Base-by-base conservation (phyloP, 2,113 vertebrate genomes). In the Bufo bufo region DNA sequence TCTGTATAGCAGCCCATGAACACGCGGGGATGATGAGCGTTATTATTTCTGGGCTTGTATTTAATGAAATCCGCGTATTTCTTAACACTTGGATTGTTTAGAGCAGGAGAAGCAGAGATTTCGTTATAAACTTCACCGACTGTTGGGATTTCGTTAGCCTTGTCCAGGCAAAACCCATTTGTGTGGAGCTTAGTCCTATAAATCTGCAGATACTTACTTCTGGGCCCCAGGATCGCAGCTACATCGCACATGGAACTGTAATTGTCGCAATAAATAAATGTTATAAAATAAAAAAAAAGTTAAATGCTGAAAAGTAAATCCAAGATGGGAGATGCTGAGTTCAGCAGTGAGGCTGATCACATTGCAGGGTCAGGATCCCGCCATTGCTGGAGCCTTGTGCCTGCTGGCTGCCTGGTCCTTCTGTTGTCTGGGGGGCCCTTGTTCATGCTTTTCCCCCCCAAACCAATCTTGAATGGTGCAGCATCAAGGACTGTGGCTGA, bases 341-440 rank as follows among this genome's bases (percentile, higher is more conserved):
- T 47, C 13, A 17, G 43, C 14, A 50, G 47, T 20, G 72, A 75
- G 47, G 72, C 4, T 49, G 72, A 16, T 50, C 72, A 75, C 45
- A 75, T 75, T 50, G 72, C 72, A 74, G 23, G 12, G 66, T 71
- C 66, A 71, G 71, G 43, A 74, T 4, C 23, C 69, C 72, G 47
- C 72, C 72, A 75, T 75, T 75, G 20, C 72, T 75, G 47, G 72
- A 75, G 72, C 72, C 72, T 75, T 75, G 72, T 75, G 72, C 13
- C 12, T 71, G 66, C 10, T 12, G 0, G 17, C 17, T 20, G 20
- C 23, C 63, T 2, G 14, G 63, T 45, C 12, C 33, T 43, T 49
- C 4, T 72, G 33, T 72, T 43, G 13, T 16, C 14, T 74, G 71
- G 47, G 71, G 71, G 71, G 71, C 71, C 71, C 43, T 47, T 33